These are phyloP conservation scores for Chionomys nivalis DNA, from an alignment of 2,113 vertebrate species.

Conservation along the genomic window DNA sequence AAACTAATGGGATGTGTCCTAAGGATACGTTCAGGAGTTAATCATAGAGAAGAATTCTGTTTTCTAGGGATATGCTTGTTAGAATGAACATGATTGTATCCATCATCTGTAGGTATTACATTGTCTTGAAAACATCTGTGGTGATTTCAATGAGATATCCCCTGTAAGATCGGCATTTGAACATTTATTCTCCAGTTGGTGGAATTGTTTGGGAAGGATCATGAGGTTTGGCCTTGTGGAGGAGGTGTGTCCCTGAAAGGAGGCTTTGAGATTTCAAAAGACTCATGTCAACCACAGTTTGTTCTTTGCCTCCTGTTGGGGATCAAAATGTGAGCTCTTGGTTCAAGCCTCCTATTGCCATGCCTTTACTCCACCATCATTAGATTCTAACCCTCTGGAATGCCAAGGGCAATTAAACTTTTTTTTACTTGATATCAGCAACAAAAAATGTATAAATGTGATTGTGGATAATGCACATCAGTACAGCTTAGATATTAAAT, in stretches of 20 bases:
- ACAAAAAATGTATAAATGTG: background rate
- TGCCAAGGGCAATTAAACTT: background rate
- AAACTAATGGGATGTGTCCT: background rate
- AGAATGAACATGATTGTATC: background rate
- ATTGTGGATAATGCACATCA: slow-evolving; percentile 19
- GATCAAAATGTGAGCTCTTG: background rate
- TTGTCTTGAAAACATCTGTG: background rate
- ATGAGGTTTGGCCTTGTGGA: background rate
- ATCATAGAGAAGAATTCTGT: background rate
- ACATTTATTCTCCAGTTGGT: background rate
- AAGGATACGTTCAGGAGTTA: background rate
- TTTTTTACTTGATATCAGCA: background rate
- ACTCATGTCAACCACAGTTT: background rate
- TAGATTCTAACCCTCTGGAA: background rate
- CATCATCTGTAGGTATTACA: background rate
- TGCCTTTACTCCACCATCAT: background rate
- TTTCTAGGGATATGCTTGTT: background rate
- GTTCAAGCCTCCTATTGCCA: background rate
- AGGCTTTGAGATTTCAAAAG: background rate
- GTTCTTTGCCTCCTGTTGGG: background rate
- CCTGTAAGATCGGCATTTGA: background rate
- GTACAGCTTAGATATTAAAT: slow-evolving; percentile 17
- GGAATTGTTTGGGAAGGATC: background rate
- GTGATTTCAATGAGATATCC: background rate
- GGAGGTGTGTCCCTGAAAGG: background rate